Evolutionary conservation across 2,113 vertebrate genomes (phyloP), one percentile per base, ranked within the genome.

Genomic region (Ovibos moschatus): DNA sequence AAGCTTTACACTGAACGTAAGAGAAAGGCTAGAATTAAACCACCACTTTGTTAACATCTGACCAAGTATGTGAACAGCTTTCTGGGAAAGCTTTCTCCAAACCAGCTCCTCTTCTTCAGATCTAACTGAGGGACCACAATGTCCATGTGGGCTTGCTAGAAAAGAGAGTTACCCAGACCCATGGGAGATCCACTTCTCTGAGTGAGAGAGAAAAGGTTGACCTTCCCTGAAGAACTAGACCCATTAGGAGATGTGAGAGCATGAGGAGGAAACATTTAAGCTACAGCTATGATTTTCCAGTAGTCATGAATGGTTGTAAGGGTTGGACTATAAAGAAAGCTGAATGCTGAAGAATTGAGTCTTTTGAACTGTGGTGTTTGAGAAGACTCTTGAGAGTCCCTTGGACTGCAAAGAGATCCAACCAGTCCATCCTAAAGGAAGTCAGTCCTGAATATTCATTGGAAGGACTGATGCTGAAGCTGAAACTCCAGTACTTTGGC

Each of bases 311-410:
- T 12, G 19, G n/a, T 40, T 23, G 67, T 40, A n/a, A 71, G 67
- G 10, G n/a, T 40, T 40, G 19, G n/a, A 23, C 67, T 71, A 40
- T 23, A 71, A 71, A 71, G n/a, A 71, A 40, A 71, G 10, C 10
- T 71, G 19, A 71, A 9, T 0, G 1, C 19, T 0, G 5, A 71
- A 71, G n/a, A 71, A 71, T 0, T 71, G 19, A 40, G 21, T 5
- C 19, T 71, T 71, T 40, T 40, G 9, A 71, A 40, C n/a, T 71
- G 67, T 71, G 67, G 19, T 71, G 10, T 71, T 6, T n/a, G n/a
- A 71, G 19, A 71, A 71, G 67, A 71, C 67, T 71, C 67, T 40
- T 71, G 67, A 71, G n/a, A 71, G 1, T 71, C 67, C 67, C n/a
- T 40, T 6, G 5, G 19, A 71, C 10, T 71, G 67, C 67, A 23